Base-by-base conservation (phyloP, 2,113 vertebrate species). In the Planiliza haematocheilus region DNA sequence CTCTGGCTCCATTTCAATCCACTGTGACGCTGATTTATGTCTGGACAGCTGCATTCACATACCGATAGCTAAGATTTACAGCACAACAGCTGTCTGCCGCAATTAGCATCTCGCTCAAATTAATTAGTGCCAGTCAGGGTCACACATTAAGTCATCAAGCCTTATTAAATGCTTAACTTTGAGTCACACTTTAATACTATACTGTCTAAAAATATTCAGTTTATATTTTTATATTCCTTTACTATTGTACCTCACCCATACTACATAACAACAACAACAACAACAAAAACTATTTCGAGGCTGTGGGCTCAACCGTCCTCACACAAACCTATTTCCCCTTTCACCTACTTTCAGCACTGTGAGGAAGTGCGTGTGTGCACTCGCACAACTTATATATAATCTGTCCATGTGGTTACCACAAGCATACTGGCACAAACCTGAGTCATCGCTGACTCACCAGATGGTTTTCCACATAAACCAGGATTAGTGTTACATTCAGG, bases 321-420 rank as follows among this genome's bases (percentile, higher is more conserved):
- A 38, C 38, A 51, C 21, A n/a, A n/a, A 45, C 24, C 42, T 49
- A 16, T 70, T 50, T 43, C 16, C 45, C 24, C 57, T 80, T 63
- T 74, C 21, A 74, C 77, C 70, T 74, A 80, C 41, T 57, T 80
- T 16, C 7, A 38, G 37, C 10, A 38, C 9, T 58, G n/a, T 18
- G 7, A 18, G 4, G 2, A 7, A 38, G 34, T 14, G 55, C 18
- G 57, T 42, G 7, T 5, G 60, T 50, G 10, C 51, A 10, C 34
- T 17, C 41, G 2, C 12, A 13, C 12, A 42, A 13, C 24, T 5
- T 42, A 42, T 1, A 42, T 30, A 42, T 13, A 42, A 13, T 13
- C 11, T 42, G 41, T 14, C 41, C 12, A 30, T 14, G 39, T 30
- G 4, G 39, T 37, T 55, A 17, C 51, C 55, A n/a, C 37, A 9